Percentiles rank a stretch among this genome's conserved stretches.
Evolutionary conservation across 2,113 vertebrate genomes (phyloP).

Genomic region (Pteruthius melanotis): DNA sequence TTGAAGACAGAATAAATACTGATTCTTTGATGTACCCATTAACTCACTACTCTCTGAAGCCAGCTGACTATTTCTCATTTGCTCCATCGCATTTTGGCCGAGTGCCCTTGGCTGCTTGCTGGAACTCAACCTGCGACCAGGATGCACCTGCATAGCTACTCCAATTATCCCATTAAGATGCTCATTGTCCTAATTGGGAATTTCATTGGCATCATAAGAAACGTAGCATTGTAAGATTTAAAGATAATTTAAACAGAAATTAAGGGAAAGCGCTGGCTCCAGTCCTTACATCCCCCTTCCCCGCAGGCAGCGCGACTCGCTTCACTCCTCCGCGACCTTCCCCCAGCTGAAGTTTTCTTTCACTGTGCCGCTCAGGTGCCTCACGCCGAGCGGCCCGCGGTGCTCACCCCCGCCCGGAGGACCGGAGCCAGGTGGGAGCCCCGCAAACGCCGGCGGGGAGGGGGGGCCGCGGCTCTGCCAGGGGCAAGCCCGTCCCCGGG

Average conservation of each 20-base stretch:
- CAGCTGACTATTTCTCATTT: not conserved
- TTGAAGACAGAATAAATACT: not conserved
- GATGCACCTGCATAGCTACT: not conserved
- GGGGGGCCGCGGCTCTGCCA: rapidly evolving
- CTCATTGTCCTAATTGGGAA: not conserved
- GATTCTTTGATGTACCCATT: not conserved
- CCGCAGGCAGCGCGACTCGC: not conserved
- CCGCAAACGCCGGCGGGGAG: too few relatives aligned
- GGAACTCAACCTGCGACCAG: not conserved
- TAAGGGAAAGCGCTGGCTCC: not conserved
- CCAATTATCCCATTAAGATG: not conserved
- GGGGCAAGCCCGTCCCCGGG: not conserved
- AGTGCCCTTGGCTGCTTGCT: not conserved
- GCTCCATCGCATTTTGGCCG: not conserved
- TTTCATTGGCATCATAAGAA: not conserved
- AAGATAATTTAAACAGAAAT: not conserved
- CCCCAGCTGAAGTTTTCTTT: not conserved
- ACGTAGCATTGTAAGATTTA: not conserved
- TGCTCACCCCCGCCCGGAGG: not conserved
- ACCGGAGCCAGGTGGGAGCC: rapidly evolving
- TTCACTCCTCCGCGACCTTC: not conserved
- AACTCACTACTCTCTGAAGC: not conserved
- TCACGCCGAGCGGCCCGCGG: not conserved
- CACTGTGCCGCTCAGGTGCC: not conserved
- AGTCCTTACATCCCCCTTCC: not conserved